phyloP scores from a whole-genome alignment of 2,113 vertebrate species.

The Anoplopoma fimbria region DNA sequence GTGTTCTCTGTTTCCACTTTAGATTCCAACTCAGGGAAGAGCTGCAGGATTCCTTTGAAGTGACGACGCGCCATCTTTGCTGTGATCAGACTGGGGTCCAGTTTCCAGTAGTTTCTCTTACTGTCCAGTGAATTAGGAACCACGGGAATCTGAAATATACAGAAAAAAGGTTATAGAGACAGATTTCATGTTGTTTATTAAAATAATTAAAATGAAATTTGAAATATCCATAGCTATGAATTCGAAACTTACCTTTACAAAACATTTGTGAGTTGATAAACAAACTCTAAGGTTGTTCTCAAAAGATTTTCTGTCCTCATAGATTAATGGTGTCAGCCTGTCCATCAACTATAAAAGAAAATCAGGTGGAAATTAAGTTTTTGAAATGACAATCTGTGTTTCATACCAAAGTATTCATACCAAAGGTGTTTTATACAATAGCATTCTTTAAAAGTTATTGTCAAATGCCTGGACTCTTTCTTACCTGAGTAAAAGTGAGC shows the following conservation, averaged over 20 bases:
- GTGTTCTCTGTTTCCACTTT: conserved; percentile 15
- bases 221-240: neutral
- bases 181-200: neutral
- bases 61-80: conserved; percentile 77
- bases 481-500: conserved; percentile 87
- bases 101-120: conserved; percentile 79
- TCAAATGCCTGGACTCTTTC: neutral
- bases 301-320: conserved; percentile 64
- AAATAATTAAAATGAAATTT: neutral
- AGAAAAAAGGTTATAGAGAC: neutral
- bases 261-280: conserved; percentile 77
- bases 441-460: neutral
- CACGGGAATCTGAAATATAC: conserved; percentile 68
- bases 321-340: conserved; percentile 47
- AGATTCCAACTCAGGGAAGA: conserved; percentile 66
- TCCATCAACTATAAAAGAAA: conserved; percentile 79
- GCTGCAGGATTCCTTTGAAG: conserved; percentile 70
- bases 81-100: conserved; percentile 64
- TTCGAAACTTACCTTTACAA: conserved; percentile 72
- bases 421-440: too few species aligned
- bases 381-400: neutral
- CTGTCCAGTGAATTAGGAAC: conserved; percentile 50
- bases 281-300: conserved; percentile 78
- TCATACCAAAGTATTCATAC: too few species aligned
- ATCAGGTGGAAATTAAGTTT: neutral